Conservation (phyloP, 37 sponge, comb jelly and placozoan species). For the Halichondria panicea region DNA sequence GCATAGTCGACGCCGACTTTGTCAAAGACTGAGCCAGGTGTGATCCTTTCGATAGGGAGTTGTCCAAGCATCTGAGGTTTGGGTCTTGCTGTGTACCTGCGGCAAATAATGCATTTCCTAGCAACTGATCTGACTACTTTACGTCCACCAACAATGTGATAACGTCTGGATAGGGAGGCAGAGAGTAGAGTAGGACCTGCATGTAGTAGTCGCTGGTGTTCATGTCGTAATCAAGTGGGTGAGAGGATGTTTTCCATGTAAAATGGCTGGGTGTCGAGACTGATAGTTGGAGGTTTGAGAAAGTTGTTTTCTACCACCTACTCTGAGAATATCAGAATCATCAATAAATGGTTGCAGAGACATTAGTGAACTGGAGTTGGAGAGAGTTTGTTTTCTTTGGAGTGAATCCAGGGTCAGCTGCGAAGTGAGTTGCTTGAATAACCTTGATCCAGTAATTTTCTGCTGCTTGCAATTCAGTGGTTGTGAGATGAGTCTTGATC, state of each 20-base stretch:
- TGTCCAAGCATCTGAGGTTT: conserved; percentile 49
- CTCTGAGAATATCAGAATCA: conserved; percentile 3
- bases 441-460: conserved; percentile 37
- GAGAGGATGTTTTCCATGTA: background rate
- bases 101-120: conserved; percentile 6
- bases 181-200: conserved; percentile 32
- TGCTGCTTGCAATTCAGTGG: conserved; percentile 14
- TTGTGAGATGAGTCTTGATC: conserved; percentile 8
- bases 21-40: conserved; percentile 8
- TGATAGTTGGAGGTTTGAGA: background rate
- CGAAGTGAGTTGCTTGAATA: conserved; percentile 16
- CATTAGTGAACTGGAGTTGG: background rate
- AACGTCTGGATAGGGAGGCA: background rate
- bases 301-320: background rate
- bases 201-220: conserved; percentile 19
- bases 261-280: conserved; percentile 4
- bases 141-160: conserved; percentile 10
- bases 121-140: conserved; percentile 2
- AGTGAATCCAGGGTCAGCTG: too few relatives aligned
- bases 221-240: background rate
- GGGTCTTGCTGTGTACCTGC: conserved; percentile 2
- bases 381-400: too few relatives aligned
- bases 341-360: conserved; percentile 8
- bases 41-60: conserved; percentile 33
- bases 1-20: conserved; percentile 45